Evolutionary conservation across 2,888 invertebrate genomes (phyloP), one percentile per base, ranked within the genome.

Genomic region (Cordilura impudica): DNA sequence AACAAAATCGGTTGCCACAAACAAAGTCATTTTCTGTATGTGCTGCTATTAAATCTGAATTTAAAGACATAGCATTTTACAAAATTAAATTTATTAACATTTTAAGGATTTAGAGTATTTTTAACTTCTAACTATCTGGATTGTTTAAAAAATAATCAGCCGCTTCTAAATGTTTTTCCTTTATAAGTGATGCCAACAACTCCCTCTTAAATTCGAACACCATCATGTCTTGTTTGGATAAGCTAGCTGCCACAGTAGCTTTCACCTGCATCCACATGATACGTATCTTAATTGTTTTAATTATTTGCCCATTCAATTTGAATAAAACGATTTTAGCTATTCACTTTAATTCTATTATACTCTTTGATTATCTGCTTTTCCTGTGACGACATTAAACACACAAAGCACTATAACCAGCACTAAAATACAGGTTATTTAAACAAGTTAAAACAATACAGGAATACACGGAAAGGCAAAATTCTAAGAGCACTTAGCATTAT

Each of bases 251-350:
- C n/a, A 26, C 23, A 51, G n/a, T 8, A 31, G 45, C 18, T 45
- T 39, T 45, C 49, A 54, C 18, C 43, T 63, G 29, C 65, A 67
- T 71, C 66, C 70, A 56, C 51, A 61, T 71, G 74, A 79, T 75
- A 70, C 67, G 71, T 54, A 72, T 75, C 75, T 75, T 79, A 75
- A 79, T 79, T 75, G 79, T 63, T 72, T 72, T 72, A 75, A 79
- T 75, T 79, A 75, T 79, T 79, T 74, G 66, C 74, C 71, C 56
- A 74, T 74, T 79, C 74, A 74, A 74, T 74, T 79, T 79, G 63
- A 69, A 51, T 63, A 70, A 70, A 69, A 58, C 54, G 18, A 70
- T 63, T 75, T 63, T 23, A 63, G 69, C 69, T 63, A 75, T 63
- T 75, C 75, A 70, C 56, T 75, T 75, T 70, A 70, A 75, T 75